These are phyloP conservation scores for Dallia pectoralis DNA, from an alignment of 2,797 vertebrate species.

Conservation along the genomic window DNA sequence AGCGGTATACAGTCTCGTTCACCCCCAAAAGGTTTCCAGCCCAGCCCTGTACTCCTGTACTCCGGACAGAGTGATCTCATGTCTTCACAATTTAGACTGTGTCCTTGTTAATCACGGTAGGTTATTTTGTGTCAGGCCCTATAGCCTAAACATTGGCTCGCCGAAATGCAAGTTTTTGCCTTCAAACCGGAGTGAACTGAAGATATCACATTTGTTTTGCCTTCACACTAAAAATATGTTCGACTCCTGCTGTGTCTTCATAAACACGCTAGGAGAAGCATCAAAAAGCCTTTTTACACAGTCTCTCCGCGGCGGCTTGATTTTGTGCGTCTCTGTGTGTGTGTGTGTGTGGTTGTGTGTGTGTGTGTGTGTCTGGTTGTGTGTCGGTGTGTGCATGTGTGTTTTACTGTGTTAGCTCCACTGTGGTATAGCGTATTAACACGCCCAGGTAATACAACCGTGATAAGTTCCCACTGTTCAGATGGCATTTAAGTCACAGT, in stretches of 20 bases:
- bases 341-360: background rate
- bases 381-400: background rate
- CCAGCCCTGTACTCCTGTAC: background rate
- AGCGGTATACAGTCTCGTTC: background rate
- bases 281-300: background rate
- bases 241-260: background rate
- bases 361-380: background rate
- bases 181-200: background rate
- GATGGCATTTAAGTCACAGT: constrained; percentile 1
- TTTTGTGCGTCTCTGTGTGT: too few species aligned
- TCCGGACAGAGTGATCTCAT: background rate
- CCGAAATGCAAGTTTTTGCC: background rate
- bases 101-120: background rate
- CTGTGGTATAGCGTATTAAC: background rate
- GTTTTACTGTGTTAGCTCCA: background rate
- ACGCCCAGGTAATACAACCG: background rate
- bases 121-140: background rate
- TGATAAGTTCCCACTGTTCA: background rate
- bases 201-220: background rate
- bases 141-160: background rate
- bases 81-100: background rate
- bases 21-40: background rate
- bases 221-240: background rate
- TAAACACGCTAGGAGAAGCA: background rate
- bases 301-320: background rate